Conservation (phyloP, 2,797 vertebrate genomes). For the Brotogeris chrysoptera region DNA sequence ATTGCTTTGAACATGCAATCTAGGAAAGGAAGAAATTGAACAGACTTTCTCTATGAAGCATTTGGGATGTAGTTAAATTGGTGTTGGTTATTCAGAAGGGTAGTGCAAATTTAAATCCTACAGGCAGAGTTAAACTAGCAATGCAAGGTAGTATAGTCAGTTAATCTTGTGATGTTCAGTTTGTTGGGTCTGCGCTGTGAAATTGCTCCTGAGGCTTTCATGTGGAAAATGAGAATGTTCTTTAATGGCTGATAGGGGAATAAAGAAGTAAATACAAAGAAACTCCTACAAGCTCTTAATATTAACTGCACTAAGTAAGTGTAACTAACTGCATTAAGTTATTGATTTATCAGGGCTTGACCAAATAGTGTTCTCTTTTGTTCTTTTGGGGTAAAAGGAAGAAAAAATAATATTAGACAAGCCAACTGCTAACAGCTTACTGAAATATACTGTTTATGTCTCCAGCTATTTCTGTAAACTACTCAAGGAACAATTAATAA, state of each 20-base stretch:
- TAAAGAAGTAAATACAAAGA: constrained; percentile 81
- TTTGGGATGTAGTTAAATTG: constrained; percentile 75
- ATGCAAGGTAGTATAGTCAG: constrained; percentile 67
- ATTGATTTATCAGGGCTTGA: constrained; percentile 78
- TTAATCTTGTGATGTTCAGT: constrained; percentile 77
- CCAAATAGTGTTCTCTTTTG: constrained; percentile 53
- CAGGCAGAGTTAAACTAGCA: constrained; percentile 74
- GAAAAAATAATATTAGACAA: constrained; percentile 50
- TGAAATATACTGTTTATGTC: constrained; percentile 30
- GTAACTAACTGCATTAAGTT: constrained; percentile 79
- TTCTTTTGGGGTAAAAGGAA: constrained; percentile 26
- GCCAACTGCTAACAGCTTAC: constrained; percentile 19
- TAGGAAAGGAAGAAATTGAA: constrained; percentile 71
- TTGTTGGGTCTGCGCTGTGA: constrained; percentile 72
- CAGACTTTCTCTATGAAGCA: constrained; percentile 63
- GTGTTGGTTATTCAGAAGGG: constrained; percentile 69
- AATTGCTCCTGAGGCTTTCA: constrained; percentile 78
- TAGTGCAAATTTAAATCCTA: constrained; percentile 77
- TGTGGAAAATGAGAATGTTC: constrained; percentile 84
- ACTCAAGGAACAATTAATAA: constrained; percentile 30
- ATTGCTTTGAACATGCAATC: constrained; percentile 63
- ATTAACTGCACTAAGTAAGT: constrained; percentile 79
- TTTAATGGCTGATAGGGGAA: constrained; percentile 78
- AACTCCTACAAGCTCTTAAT: constrained; percentile 75
- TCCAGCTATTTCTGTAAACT: constrained; percentile 22